These are phyloP conservation scores for Abrostola triplasia DNA, from an alignment of 2,888 invertebrate species.

Conservation along the genomic window DNA sequence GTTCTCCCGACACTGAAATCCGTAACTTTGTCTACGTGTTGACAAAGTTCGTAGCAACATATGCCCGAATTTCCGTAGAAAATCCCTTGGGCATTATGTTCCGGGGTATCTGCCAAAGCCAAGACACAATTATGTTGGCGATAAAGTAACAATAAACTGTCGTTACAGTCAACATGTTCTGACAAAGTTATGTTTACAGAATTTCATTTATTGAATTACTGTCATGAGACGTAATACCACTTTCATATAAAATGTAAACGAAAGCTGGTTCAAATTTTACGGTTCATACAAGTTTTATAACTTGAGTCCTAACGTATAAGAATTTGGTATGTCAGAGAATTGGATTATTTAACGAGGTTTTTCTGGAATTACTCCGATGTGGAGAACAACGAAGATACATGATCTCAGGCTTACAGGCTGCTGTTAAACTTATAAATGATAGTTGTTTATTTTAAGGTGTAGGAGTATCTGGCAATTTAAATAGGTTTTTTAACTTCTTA, in stretches of 20 bases:
- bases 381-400: too few species aligned
- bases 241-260: constrained; percentile 18
- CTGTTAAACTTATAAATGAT: too few species aligned
- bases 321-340: too few species aligned
- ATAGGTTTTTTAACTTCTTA: too few species aligned
- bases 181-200: constrained; percentile 31
- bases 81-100: constrained; percentile 25
- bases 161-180: constrained; percentile 24
- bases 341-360: too few species aligned
- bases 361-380: too few species aligned
- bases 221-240: constrained; percentile 10
- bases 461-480: too few species aligned
- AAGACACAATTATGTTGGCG: constrained; percentile 26
- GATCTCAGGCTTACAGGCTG: too few species aligned
- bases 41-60: constrained; percentile 16
- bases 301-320: neutral
- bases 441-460: too few species aligned
- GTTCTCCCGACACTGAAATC: neutral
- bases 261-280: constrained; percentile 29
- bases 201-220: constrained; percentile 13
- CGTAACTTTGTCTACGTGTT: neutral
- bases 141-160: constrained; percentile 29
- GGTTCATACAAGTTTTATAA: constrained; percentile 20
- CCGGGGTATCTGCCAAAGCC: constrained; percentile 13
- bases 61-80: constrained; percentile 13